Evolutionary conservation across 2,113 vertebrate genomes (phyloP), one percentile per base, ranked within the genome.

Genomic region (Rana temporaria): DNA sequence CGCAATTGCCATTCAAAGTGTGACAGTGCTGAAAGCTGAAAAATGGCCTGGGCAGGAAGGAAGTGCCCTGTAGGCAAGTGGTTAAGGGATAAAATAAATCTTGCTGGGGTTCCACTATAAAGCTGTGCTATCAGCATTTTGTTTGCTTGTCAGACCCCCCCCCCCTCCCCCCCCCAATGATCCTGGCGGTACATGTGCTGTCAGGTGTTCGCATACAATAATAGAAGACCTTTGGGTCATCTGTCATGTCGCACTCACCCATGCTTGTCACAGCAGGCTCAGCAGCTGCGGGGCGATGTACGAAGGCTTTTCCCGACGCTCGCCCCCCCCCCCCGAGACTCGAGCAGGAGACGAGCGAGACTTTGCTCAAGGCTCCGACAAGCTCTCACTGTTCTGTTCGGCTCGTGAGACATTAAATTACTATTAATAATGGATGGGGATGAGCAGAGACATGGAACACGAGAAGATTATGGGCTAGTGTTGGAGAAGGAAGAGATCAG

Each of bases 171-270:
- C n/a, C n/a, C 38, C 9, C 34, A 12, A 53, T 55, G 6, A 22
- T 22, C 15, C 42, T 64, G 24, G 42, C 42, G 64, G 30, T 52
- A 38, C 56, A 71, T 81, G 66, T 63, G 48, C 57, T 71, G 78
- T 53, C 19, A 76, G 73, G 32, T 76, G 56, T 74, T 19, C 26
- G 6, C 26, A 75, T 48, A 52, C 59, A 34, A 12, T 52, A 68
- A 72, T 81, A 20, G 71, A 69, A 63, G 42, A 48, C 16, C 68
- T 63, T 53, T 63, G 57, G 59, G 79, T 59, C 68, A 32, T 72
- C 34, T 81, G 68, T 72, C 79, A 81, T 63, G 53, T 80, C 66
- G 5, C 55, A 48, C 56, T 71, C 67, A 53, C 56, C 68, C 18
- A 0, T 63, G 57, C 59, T n/a, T 72, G 57, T 72, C 26, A 48